These are phyloP conservation scores for Mythimna impura DNA, from an alignment of 2,888 invertebrate genomes.

Conservation along the genomic window DNA sequence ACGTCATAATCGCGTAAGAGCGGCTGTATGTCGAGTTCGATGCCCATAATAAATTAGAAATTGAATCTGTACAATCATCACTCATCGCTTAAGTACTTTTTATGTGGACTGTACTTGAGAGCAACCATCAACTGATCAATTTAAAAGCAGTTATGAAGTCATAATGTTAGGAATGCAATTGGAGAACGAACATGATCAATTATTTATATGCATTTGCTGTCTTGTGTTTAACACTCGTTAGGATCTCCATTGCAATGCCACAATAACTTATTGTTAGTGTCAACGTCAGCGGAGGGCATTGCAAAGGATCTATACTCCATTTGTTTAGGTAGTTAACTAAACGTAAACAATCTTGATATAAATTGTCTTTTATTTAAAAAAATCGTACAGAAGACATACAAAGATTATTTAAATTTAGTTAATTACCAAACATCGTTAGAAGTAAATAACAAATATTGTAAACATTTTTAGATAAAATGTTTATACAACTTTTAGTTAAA, in stretches of 20 bases:
- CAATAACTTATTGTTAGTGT: not conserved
- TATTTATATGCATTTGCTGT: constrained; percentile 7
- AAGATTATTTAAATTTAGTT: too few species aligned
- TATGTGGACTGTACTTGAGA: constrained; percentile 22
- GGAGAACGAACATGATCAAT: constrained; percentile 22
- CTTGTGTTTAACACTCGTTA: not conserved
- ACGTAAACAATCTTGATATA: too few species aligned
- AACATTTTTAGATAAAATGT: too few species aligned
- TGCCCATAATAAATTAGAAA: constrained; percentile 5
- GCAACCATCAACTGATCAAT: constrained; percentile 26
- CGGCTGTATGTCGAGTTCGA: too few species aligned
- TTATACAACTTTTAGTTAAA: too few species aligned
- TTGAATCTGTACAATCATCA: constrained; percentile 2
- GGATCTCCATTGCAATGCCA: not conserved
- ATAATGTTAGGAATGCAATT: constrained; percentile 41
- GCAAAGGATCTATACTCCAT: not conserved
- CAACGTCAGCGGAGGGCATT: not conserved
- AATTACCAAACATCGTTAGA: too few species aligned
- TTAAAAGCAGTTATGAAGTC: constrained; percentile 44
- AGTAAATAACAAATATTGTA: too few species aligned
- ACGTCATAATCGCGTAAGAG: too few species aligned
- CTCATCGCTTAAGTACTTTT: constrained; percentile 8
- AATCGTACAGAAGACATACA: too few species aligned
- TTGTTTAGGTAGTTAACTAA: too few species aligned
- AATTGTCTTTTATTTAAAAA: too few species aligned